A percentile compares a stretch with the other conserved stretches of the same genome.
phyloP scores from a whole-genome alignment of 2,113 vertebrate genomes.

The Eptatretus burgeri region DNA sequence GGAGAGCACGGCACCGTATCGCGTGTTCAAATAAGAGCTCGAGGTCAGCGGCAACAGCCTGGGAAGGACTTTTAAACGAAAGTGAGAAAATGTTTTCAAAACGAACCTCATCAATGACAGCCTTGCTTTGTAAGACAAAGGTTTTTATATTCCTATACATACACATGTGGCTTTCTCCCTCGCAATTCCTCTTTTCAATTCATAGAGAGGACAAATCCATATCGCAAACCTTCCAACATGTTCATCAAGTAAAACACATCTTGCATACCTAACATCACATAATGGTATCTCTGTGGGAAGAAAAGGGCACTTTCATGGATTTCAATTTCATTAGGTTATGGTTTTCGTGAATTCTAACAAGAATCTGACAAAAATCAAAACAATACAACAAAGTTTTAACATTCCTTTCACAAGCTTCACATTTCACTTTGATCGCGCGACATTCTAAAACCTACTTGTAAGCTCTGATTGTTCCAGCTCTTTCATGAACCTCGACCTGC shows the following conservation, averaged over 20 bases:
- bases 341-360: too few relatives aligned
- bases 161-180: neutral
- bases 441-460: too few relatives aligned
- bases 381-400: too few relatives aligned
- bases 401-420: too few relatives aligned
- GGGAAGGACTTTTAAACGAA: constrained; percentile 34
- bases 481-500: too few relatives aligned
- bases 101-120: neutral
- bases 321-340: too few relatives aligned
- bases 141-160: neutral
- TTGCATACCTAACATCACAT: too few relatives aligned
- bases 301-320: too few relatives aligned
- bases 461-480: too few relatives aligned
- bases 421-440: too few relatives aligned
- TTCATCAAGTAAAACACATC: neutral
- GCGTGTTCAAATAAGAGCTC: constrained; percentile 39
- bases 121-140: neutral
- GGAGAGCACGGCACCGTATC: constrained; percentile 63
- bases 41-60: constrained; percentile 32
- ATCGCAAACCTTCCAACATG: neutral
- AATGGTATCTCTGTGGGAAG: too few relatives aligned
- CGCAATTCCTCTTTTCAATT: neutral
- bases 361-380: too few relatives aligned
- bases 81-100: neutral
- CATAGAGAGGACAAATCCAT: neutral